Conservation (phyloP, 2,888 invertebrate species). For the Lasioglossum zephyrum region DNA sequence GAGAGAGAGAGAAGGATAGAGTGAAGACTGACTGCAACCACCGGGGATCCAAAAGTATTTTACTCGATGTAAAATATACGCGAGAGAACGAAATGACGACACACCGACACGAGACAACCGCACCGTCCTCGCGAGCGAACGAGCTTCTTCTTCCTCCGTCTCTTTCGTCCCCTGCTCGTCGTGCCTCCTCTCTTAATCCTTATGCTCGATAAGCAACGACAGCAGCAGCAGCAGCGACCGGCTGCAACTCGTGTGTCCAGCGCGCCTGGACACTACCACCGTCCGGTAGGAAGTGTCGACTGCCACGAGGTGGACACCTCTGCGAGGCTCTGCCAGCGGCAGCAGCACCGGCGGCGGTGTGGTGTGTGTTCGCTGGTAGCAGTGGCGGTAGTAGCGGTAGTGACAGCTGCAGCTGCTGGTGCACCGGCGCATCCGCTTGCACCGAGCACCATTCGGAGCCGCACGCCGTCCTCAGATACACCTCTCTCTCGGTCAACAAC, state of each 20-base stretch:
- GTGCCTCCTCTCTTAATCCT: slow-evolving; percentile 43
- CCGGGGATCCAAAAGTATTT: background rate
- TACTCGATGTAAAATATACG: background rate
- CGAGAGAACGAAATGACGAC: background rate
- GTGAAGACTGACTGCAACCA: background rate
- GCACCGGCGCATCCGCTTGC: slow-evolving; percentile 70
- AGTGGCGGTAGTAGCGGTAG: slow-evolving; percentile 63
- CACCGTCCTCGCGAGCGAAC: background rate
- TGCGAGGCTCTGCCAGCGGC: slow-evolving; percentile 68
- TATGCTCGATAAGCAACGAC: slow-evolving; percentile 43
- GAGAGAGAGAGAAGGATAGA: too few relatives aligned
- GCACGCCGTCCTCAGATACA: slow-evolving; percentile 7
- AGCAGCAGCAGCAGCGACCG: slow-evolving; percentile 44
- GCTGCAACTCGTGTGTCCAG: slow-evolving; percentile 66
- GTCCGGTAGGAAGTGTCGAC: slow-evolving; percentile 73
- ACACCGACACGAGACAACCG: background rate
- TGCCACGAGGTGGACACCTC: slow-evolving; percentile 71
- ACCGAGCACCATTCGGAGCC: slow-evolving; percentile 42
- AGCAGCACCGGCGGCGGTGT: slow-evolving; percentile 47
- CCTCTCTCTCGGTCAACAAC: background rate
- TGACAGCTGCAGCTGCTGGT: slow-evolving; percentile 71
- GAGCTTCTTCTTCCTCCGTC: slow-evolving; percentile 51
- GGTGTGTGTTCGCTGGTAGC: slow-evolving; percentile 26
- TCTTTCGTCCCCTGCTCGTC: slow-evolving; percentile 46
- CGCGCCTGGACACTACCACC: slow-evolving; percentile 73